A percentile compares a stretch with the other conserved stretches of the same genome.
Evolutionary conservation across 2,888 invertebrate genomes (phyloP).

Genomic region (Sinhomidia bicolor): DNA sequence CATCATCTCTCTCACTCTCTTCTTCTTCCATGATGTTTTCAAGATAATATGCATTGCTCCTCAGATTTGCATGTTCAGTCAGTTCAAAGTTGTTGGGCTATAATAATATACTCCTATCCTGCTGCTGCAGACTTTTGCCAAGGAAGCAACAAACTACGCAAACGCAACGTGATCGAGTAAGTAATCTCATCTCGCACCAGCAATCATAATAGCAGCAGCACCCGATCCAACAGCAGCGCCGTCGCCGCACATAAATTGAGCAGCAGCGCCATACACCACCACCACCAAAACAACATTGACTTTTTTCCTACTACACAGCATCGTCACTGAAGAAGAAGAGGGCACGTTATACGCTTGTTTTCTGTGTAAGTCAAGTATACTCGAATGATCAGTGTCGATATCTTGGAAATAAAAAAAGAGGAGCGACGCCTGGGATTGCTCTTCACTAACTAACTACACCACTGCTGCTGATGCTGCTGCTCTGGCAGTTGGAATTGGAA

Average conservation of each 20-base stretch:
- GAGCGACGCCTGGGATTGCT: conserved; percentile 12
- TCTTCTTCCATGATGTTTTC: not conserved
- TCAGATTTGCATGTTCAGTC: not conserved
- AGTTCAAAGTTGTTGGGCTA: conserved; percentile 8
- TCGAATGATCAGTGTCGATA: not conserved
- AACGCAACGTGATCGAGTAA: too few species aligned
- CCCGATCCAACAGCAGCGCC: not conserved
- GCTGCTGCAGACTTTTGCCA: too few species aligned
- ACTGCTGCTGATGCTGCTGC: not conserved
- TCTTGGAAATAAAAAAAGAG: not conserved
- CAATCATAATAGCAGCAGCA: too few species aligned
- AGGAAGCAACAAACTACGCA: too few species aligned
- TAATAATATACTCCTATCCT: not conserved
- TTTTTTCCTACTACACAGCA: not conserved
- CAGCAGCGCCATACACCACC: conserved; percentile 14
- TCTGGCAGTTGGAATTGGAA: not conserved
- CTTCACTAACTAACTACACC: not conserved
- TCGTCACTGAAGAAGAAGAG: too few species aligned
- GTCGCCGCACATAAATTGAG: not conserved
- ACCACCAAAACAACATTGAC: conserved; percentile 11
- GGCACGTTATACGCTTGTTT: too few species aligned
- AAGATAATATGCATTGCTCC: not conserved
- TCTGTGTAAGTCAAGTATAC: not conserved
- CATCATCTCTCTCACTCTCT: not conserved
- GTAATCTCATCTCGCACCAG: not conserved